Evolutionary conservation across 2,888 invertebrate species (phyloP).

Genomic region (Scrobipalpa atriplicella): DNA sequence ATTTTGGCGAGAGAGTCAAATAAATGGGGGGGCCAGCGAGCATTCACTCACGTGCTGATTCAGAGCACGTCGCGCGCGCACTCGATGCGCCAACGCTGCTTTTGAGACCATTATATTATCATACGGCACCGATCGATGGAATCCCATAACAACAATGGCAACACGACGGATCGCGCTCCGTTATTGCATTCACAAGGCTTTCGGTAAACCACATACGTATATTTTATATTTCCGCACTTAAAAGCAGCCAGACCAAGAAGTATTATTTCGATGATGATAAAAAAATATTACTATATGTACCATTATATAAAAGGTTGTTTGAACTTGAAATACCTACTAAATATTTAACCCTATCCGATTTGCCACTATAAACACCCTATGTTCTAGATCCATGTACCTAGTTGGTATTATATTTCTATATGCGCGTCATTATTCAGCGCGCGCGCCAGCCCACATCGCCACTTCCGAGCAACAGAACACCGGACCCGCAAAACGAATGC

Average conservation of each 20-base stretch:
- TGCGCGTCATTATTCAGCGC: constrained; percentile 43
- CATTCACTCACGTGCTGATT: constrained; percentile 54
- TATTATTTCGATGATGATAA: too few species aligned
- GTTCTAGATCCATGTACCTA: constrained; percentile 35
- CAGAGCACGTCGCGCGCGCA: constrained; percentile 45
- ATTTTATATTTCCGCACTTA: neutral
- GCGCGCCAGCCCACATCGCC: constrained; percentile 47
- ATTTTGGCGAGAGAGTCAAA: constrained; percentile 9
- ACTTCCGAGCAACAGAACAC: constrained; percentile 30
- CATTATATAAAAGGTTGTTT: neutral
- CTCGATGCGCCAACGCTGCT: constrained; percentile 31
- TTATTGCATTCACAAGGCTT: neutral
- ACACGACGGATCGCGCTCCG: constrained; percentile 2
- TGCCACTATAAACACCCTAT: constrained; percentile 34
- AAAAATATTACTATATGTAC: neutral
- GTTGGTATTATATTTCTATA: too few species aligned
- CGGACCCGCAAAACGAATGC: constrained; percentile 16
- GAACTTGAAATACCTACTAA: neutral
- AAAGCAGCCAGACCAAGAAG: neutral
- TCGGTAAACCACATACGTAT: neutral
- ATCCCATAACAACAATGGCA: constrained; percentile 19
- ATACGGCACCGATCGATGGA: constrained; percentile 33
- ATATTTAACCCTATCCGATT: neutral
- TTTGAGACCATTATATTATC: constrained; percentile 37
- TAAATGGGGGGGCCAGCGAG: neutral